Percentiles rank a stretch among this genome's conserved stretches.
Evolutionary conservation across 2,797 vertebrate species (phyloP).

Genomic region (Sebastolobus altivelis): DNA sequence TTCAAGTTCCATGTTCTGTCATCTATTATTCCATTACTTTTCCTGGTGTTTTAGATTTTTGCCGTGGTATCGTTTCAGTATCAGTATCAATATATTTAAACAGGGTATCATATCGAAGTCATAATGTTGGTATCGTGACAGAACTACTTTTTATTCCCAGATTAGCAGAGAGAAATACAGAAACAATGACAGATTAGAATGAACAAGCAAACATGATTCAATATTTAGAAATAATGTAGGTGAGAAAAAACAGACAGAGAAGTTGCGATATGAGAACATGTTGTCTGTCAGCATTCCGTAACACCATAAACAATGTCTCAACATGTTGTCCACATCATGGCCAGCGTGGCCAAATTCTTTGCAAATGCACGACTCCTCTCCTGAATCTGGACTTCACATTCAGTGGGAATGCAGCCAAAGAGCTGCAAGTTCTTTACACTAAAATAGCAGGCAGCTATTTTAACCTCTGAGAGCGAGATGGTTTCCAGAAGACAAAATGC

Average conservation of each 20-base stretch:
- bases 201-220: slow-evolving; percentile 37
- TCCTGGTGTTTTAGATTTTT: too few relatives aligned
- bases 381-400: slow-evolving; percentile 62
- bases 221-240: slow-evolving; percentile 23
- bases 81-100: too few relatives aligned
- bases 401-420: slow-evolving; percentile 65
- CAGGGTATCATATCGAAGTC: too few relatives aligned
- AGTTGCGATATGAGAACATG: slow-evolving; percentile 40
- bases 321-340: slow-evolving; percentile 66
- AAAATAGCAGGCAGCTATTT: slow-evolving; percentile 77
- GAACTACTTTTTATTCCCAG: slow-evolving; percentile 28
- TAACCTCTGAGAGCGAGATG: slow-evolving; percentile 62
- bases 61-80: too few relatives aligned
- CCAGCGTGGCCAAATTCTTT: slow-evolving; percentile 57
- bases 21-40: too few relatives aligned
- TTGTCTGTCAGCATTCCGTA: slow-evolving; percentile 67
- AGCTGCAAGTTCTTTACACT: slow-evolving; percentile 71
- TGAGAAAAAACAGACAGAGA: slow-evolving; percentile 6
- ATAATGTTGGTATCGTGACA: too few relatives aligned
- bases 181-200: slow-evolving; percentile 30
- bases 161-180: slow-evolving; percentile 7
- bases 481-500: slow-evolving; percentile 62
- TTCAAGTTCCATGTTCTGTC: too few relatives aligned
- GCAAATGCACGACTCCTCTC: slow-evolving; percentile 52
- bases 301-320: slow-evolving; percentile 71